A percentile compares a stretch with the other conserved stretches of the same genome.
Conservation (phyloP, 2,113 vertebrate species). For the Pachyramphus minor region DNA sequence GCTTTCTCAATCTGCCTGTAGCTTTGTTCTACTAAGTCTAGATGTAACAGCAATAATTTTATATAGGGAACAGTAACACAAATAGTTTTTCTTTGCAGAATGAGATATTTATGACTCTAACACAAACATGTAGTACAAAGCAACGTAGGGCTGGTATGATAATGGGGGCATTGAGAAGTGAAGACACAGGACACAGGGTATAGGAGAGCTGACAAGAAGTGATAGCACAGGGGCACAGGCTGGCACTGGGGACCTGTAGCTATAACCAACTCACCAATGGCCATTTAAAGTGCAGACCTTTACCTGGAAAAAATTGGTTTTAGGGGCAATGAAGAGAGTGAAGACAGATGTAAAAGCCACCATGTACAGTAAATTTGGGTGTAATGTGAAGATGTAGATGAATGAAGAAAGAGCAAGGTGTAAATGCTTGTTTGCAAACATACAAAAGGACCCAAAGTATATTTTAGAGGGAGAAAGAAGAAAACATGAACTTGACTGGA, state of each 20-base stretch:
- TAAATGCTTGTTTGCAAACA: background rate
- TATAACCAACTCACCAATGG: background rate
- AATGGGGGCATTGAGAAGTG: background rate
- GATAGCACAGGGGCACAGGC: fast-evolving
- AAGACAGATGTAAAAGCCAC: background rate
- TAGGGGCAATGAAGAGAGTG: background rate
- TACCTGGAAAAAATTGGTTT: background rate
- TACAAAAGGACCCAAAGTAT: background rate
- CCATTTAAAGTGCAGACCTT: background rate
- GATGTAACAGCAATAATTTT: background rate
- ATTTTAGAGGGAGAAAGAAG: background rate
- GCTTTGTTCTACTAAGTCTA: background rate
- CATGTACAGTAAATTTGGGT: background rate
- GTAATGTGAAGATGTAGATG: background rate
- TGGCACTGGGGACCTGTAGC: background rate
- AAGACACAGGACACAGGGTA: background rate
- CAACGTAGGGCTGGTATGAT: background rate
- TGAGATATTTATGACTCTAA: background rate
- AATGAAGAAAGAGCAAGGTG: background rate
- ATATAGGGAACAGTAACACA: background rate
- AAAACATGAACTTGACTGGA: background rate
- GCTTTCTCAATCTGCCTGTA: background rate
- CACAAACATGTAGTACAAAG: background rate
- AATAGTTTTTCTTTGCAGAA: background rate
- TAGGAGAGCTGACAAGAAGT: fast-evolving